phyloP scores from a whole-genome alignment of 2,113 vertebrate species.

The Acinonyx jubatus region DNA sequence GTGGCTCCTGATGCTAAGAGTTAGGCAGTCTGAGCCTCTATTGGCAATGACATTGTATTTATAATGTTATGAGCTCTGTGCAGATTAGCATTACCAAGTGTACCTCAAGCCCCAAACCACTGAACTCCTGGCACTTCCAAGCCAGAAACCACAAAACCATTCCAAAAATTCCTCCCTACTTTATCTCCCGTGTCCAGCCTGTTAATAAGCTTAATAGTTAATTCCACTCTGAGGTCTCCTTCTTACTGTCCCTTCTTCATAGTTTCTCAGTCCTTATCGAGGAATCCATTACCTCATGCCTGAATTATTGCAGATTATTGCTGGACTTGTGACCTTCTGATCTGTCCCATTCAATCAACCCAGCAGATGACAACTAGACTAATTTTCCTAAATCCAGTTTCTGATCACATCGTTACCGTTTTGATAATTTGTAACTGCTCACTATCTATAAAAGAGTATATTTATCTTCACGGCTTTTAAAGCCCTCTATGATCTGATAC shows the following conservation, averaged over 20 bases:
- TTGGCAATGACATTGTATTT: background rate
- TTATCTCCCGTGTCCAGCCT: background rate
- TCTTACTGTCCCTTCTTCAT: background rate
- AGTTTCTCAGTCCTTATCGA: background rate
- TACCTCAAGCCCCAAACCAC: constrained; percentile 9
- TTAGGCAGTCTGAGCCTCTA: background rate
- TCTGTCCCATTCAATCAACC: background rate
- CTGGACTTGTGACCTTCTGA: background rate
- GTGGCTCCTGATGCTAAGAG: background rate
- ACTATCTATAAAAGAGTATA: background rate
- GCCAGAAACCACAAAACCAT: background rate
- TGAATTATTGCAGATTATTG: background rate
- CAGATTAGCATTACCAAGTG: background rate
- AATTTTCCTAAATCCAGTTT: constrained; percentile 35
- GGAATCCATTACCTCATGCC: background rate
- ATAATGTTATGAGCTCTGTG: background rate
- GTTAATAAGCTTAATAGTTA: background rate
- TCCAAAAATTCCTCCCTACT: background rate
- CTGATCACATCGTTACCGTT: constrained; percentile 36
- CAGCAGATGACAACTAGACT: background rate
- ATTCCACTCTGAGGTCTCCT: background rate
- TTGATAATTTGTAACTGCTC: background rate
- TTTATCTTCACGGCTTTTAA: background rate
- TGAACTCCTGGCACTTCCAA: background rate
- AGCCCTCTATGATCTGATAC: background rate